phyloP scores from a whole-genome alignment of 2,888 invertebrate species.

The Tortricodes alternella region DNA sequence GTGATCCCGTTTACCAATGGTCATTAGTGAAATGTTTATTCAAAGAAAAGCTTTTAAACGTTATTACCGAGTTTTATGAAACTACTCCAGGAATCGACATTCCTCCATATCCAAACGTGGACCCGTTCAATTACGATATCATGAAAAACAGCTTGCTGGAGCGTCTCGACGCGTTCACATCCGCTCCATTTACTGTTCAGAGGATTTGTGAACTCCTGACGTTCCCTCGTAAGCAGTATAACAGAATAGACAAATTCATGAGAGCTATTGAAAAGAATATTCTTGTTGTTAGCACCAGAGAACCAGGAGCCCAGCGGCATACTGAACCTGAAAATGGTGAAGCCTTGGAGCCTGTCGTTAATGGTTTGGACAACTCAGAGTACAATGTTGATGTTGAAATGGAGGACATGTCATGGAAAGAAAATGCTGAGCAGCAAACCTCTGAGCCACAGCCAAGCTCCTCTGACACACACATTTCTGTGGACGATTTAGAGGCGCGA shows the following conservation, averaged over 20 bases:
- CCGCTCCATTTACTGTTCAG: constrained; percentile 98
- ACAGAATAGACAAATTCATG: constrained; percentile 97
- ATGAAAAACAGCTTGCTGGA: constrained; percentile 93
- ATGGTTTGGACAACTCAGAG: constrained; percentile 83
- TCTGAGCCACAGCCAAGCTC: constrained; percentile 70
- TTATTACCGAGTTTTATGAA: constrained; percentile 94
- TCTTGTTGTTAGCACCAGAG: constrained; percentile 90
- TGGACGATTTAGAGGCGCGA: constrained; percentile 68
- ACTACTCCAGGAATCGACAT: constrained; percentile 89
- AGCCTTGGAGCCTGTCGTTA: constrained; percentile 82
- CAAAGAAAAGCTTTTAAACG: constrained; percentile 92
- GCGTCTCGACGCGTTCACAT: constrained; percentile 90
- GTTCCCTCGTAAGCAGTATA: constrained; percentile 96
- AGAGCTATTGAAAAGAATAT: constrained; percentile 98
- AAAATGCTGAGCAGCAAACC: constrained; percentile 57
- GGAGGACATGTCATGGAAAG: constrained; percentile 80
- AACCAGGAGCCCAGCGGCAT: constrained; percentile 84
- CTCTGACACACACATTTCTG: constrained; percentile 68
- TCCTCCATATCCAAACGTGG: constrained; percentile 94
- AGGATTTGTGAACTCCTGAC: constrained; percentile 96
- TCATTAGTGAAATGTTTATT: constrained; percentile 92
- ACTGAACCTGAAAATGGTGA: constrained; percentile 87
- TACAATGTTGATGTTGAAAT: constrained; percentile 81
- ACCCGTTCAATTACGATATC: constrained; percentile 93
- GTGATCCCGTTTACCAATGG: constrained; percentile 97